Conservation (phyloP, 2,113 vertebrate species). For the Mungos mungo region DNA sequence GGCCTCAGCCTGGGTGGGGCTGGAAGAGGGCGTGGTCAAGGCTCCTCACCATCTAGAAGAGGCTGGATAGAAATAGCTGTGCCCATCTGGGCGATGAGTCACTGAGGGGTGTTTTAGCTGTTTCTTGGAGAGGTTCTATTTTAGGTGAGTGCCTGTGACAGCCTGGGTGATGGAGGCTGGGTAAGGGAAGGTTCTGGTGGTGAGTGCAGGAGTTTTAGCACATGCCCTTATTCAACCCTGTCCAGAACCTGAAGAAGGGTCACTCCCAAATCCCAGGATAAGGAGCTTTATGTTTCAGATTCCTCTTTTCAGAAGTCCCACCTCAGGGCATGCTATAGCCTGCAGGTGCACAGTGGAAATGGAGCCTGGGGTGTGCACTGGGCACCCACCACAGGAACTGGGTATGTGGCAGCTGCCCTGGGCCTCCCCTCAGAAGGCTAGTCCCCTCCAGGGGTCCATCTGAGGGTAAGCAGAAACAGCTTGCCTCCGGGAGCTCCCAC, state of each 20-base stretch:
- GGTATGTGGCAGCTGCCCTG: background rate
- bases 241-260: background rate
- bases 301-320: background rate
- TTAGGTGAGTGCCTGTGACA: constrained; percentile 65
- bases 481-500: background rate
- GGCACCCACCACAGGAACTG: background rate
- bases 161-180: background rate
- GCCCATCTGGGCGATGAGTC: constrained; percentile 76
- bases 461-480: background rate
- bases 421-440: background rate
- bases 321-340: background rate
- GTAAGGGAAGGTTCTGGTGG: constrained; percentile 24
- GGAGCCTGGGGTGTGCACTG: background rate
- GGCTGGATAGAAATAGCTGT: constrained; percentile 72
- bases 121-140: constrained; percentile 73
- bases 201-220: background rate
- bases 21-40: background rate
- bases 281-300: background rate
- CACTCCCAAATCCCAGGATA: background rate
- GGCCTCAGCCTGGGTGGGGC: background rate
- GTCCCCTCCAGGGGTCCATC: background rate
- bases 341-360: background rate
- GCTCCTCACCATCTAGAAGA: constrained; percentile 34
- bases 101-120: constrained; percentile 53
- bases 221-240: background rate